Percentiles rank a stretch among this genome's conserved stretches.
These are phyloP conservation scores for Drosophila paramelanica DNA, from an alignment of 2,888 invertebrate genomes.

Conservation along the genomic window DNA sequence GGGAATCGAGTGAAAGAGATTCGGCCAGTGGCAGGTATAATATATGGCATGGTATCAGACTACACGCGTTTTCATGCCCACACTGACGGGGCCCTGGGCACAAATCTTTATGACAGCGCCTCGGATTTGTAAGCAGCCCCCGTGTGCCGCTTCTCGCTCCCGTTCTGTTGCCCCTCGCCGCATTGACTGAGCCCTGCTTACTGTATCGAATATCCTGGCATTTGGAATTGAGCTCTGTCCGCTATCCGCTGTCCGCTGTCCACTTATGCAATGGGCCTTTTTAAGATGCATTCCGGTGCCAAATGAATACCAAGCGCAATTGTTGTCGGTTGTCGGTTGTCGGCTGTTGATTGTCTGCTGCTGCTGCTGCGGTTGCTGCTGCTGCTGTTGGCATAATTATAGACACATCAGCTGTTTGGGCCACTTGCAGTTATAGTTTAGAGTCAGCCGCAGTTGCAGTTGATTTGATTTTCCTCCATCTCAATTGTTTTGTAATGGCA, in stretches of 20 bases:
- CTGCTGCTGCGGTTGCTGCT: conserved; percentile 15
- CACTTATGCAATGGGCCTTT: conserved; percentile 49
- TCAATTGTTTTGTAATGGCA: conserved; percentile 77
- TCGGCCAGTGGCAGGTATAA: conserved; percentile 67
- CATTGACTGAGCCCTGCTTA: conserved; percentile 48
- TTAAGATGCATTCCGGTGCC: conserved; percentile 52
- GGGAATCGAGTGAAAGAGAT: conserved; percentile 34
- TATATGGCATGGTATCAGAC: conserved; percentile 60
- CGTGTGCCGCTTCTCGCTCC: conserved; percentile 19
- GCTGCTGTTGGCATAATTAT: conserved; percentile 66
- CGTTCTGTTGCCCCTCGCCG: background rate
- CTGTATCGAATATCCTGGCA: conserved; percentile 72
- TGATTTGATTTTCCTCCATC: conserved; percentile 72
- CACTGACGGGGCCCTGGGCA: conserved; percentile 60
- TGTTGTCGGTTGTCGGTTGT: conserved; percentile 29
- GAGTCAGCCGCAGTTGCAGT: conserved; percentile 21
- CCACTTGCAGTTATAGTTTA: conserved; percentile 47
- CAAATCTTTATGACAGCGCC: conserved; percentile 74
- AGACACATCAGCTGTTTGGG: conserved; percentile 77
- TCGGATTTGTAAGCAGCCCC: conserved; percentile 50
- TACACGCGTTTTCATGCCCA: conserved; percentile 71
- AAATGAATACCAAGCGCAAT: conserved; percentile 50
- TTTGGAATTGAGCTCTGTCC: conserved; percentile 31
- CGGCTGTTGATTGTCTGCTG: conserved; percentile 13
- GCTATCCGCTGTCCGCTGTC: conserved; percentile 8